Evolutionary conservation across 2,888 invertebrate genomes (phyloP), one percentile per base, ranked within the genome.

Genomic region (Mimachlamys varia): DNA sequence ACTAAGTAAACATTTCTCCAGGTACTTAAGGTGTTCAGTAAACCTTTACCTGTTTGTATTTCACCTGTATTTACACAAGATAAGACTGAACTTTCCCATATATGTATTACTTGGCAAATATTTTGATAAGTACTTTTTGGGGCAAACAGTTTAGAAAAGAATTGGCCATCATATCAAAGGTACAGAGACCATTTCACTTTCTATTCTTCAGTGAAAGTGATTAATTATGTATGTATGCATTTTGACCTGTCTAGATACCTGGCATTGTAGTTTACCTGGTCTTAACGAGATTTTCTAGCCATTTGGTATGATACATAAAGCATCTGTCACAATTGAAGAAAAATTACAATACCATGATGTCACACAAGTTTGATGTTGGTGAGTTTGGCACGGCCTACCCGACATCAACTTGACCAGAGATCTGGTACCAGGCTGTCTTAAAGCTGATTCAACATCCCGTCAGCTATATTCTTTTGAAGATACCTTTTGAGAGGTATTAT

Each of bases 211-310:
- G 76, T 76, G 62, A 22, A 62, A 62, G n/a, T 62, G 76, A 76
- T 76, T 76, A 76, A 76, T 76, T 76, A 76, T 76, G 33, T 27
- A 76, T 76, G 33, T 0, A 76, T 76, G 76, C 33, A 76, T 15
- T 62, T 62, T 76, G 27, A 76, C 27, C 76, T 76, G 76, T 76
- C 76, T 76, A 76, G 76, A 76, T 76, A 27, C 33, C 33, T 76
- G 33, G 33, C 33, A 76, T 76, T 76, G 33, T 76, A 15, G 76
- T 76, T 76, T 12, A 62, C 62, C 76, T 33, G 76, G 27, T 76
- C 7, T 62, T n/a, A 62, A 22, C 62, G 12, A 33, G 76, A 76
- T 76, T 76, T 76, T 1, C 76, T 33, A 27, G 33, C 76, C 76
- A 76, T 76, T 76, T 76, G 33, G 76, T 76, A 33, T 33, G 22